Conservation (phyloP, 2,888 invertebrate genomes). For the Dorcus parallelipipedus region DNA sequence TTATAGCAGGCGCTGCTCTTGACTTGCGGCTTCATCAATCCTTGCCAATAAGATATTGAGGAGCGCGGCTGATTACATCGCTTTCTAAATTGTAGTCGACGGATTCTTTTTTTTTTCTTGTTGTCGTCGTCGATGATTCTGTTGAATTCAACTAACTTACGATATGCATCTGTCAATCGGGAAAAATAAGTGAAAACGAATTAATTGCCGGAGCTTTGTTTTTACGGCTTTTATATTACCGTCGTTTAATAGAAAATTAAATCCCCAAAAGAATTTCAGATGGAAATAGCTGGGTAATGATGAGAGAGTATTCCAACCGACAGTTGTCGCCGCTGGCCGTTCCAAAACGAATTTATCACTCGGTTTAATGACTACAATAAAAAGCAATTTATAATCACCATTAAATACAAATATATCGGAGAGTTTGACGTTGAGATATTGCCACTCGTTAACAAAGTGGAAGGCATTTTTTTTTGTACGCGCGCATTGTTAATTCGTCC, state of each 20-base stretch:
- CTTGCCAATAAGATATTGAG: slow-evolving; percentile 31
- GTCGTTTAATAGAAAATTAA: too few species aligned
- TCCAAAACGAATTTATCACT: neutral
- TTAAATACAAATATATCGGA: slow-evolving; percentile 5
- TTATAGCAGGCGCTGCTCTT: slow-evolving; percentile 39
- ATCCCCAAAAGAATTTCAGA: too few species aligned
- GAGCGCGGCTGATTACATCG: slow-evolving; percentile 18
- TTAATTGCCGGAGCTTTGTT: too few species aligned
- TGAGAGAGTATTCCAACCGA: too few species aligned
- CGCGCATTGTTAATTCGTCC: slow-evolving; percentile 22
- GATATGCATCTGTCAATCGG: too few species aligned
- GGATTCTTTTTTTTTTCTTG: neutral
- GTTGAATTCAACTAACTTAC: too few species aligned
- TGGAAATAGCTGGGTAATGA: too few species aligned
- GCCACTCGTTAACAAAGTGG: slow-evolving; percentile 21
- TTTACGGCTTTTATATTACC: too few species aligned
- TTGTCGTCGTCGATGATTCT: too few species aligned
- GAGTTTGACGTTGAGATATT: slow-evolving; percentile 16
- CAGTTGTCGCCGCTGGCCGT: neutral
- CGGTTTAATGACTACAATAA: neutral
- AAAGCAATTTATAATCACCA: neutral
- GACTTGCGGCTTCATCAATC: slow-evolving; percentile 41
- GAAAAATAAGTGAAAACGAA: too few species aligned
- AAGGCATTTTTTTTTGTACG: slow-evolving; percentile 16
- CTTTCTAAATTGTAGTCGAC: slow-evolving; percentile 9